phyloP scores from a whole-genome alignment of 2,113 vertebrate species.

The Orientallactaga bullata region DNA sequence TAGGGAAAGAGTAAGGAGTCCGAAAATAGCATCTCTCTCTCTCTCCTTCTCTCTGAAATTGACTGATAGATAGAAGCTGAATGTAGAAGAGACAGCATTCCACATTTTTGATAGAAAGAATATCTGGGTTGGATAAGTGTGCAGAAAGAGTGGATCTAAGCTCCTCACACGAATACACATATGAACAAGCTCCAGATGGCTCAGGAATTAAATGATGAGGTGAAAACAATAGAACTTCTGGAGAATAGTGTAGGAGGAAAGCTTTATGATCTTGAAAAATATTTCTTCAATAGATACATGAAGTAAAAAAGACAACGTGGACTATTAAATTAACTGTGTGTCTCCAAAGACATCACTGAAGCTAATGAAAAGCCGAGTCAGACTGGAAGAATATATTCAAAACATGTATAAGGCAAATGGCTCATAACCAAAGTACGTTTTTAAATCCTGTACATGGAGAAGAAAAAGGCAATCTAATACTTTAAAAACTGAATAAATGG shows the following conservation, averaged over 20 bases:
- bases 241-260: not conserved
- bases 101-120: not conserved
- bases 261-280: not conserved
- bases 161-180: accelerated
- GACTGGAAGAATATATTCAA: not conserved
- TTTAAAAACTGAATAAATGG: not conserved
- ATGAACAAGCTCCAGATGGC: not conserved
- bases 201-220: not conserved
- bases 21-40: not conserved
- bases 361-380: not conserved
- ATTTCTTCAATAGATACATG: not conserved
- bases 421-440: not conserved
- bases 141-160: not conserved
- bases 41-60: not conserved
- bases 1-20: not conserved
- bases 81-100: not conserved
- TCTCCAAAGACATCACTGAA: not conserved
- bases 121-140: not conserved
- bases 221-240: not conserved
- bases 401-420: not conserved
- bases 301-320: not conserved
- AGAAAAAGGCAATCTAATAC: not conserved
- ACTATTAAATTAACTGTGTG: not conserved
- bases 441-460: not conserved
- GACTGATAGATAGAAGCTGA: too few species aligned